phyloP scores from a whole-genome alignment of 1,140 invertebrate species.

The Pseudobourletiella spinata region DNA sequence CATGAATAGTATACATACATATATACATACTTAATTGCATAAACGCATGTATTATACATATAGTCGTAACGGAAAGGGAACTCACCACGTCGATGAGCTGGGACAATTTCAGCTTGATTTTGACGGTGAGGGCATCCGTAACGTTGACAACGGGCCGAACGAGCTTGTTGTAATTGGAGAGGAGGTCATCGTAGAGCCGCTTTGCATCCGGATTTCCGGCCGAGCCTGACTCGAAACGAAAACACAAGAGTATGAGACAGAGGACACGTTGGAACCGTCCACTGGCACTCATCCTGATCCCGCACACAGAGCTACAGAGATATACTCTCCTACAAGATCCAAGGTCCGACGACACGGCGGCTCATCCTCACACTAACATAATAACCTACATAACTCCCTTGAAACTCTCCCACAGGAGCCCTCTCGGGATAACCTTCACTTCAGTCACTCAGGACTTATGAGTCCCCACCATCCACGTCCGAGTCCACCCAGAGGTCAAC shows the following conservation, averaged over 20 bases:
- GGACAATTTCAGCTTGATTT: slow-evolving; percentile 86
- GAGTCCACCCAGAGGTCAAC: too few species aligned
- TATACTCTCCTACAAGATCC: too few species aligned
- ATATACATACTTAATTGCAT: too few species aligned
- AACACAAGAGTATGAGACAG: slow-evolving; percentile 30
- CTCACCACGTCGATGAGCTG: slow-evolving; percentile 91
- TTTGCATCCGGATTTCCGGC: slow-evolving; percentile 51
- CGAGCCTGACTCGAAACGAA: slow-evolving; percentile 31
- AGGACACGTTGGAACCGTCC: slow-evolving; percentile 15
- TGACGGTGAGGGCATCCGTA: slow-evolving; percentile 81
- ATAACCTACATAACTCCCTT: too few species aligned
- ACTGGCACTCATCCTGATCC: not conserved
- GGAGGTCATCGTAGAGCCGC: slow-evolving; percentile 78
- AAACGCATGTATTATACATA: too few species aligned
- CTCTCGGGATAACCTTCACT: too few species aligned
- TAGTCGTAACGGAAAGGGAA: slow-evolving; percentile 33
- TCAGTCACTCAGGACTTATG: too few species aligned
- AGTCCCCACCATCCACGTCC: too few species aligned
- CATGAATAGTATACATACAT: too few species aligned
- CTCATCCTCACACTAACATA: too few species aligned
- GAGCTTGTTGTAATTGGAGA: slow-evolving; percentile 90
- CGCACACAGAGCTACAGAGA: not conserved
- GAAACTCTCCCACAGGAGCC: too few species aligned
- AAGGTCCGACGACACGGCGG: too few species aligned
- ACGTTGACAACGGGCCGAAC: slow-evolving; percentile 86